A percentile compares a stretch with the other conserved stretches of the same genome.
Evolutionary conservation across 2,113 vertebrate species (phyloP).

Genomic region (Sinocyclocheilus anophthalmus): DNA sequence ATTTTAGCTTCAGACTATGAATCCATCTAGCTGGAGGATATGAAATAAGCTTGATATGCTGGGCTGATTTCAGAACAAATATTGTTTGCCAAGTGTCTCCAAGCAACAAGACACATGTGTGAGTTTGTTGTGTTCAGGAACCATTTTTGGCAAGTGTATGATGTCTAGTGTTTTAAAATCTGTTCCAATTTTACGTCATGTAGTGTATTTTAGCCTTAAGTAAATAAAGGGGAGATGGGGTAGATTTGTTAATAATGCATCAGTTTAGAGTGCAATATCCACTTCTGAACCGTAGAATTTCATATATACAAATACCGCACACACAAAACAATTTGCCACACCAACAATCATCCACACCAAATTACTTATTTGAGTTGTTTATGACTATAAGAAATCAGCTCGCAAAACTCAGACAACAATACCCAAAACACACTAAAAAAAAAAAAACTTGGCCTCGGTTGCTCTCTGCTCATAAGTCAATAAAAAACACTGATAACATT

Average conservation of each 20-base stretch:
- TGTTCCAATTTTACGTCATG: not conserved
- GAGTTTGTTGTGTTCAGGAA: not conserved
- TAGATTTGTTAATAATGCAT: no score
- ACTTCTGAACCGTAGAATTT: not conserved
- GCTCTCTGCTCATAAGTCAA: no score
- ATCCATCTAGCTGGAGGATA: not conserved
- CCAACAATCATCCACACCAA: slow-evolving; percentile 47
- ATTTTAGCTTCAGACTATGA: not conserved
- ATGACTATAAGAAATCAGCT: no score
- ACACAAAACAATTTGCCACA: slow-evolving; percentile 17
- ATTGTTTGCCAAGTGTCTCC: not conserved
- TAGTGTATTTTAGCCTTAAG: not conserved
- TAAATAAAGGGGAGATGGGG: no score
- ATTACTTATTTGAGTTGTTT: slow-evolving; percentile 53
- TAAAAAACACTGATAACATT: no score
- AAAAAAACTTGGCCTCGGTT: slow-evolving; percentile 77
- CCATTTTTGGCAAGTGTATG: not conserved
- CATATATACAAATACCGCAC: not conserved
- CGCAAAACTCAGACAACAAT: no score
- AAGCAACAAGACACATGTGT: not conserved
- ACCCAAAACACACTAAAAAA: slow-evolving; percentile 71
- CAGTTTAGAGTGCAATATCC: not conserved
- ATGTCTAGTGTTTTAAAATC: not conserved
- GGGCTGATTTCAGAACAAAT: not conserved
- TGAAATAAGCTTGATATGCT: not conserved